Evolutionary conservation across 2,113 vertebrate genomes (phyloP).

Genomic region (Odobenus rosmarus): DNA sequence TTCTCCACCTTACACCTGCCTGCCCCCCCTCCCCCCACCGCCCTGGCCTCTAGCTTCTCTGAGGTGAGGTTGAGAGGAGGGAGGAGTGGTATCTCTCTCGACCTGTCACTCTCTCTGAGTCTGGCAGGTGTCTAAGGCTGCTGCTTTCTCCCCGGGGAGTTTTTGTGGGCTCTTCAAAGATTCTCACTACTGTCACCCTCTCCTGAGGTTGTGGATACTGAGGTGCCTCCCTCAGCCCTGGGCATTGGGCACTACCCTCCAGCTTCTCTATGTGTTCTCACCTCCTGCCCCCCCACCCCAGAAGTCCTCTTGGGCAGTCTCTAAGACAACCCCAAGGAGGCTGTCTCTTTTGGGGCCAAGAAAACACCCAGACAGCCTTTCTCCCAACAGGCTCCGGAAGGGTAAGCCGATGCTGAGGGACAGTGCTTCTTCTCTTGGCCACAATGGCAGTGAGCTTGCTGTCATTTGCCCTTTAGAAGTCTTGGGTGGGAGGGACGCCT

Average conservation of each 20-base stretch:
- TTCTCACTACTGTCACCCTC: neutral
- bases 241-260: neutral
- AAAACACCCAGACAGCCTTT: neutral
- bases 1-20: slow-evolving; percentile 17
- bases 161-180: neutral
- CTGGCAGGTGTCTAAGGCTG: neutral
- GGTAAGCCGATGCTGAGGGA: neutral
- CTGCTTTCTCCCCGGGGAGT: neutral
- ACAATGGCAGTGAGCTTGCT: neutral
- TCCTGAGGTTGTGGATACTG: too few species aligned
- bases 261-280: neutral
- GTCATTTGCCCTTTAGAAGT: neutral
- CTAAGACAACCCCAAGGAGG: neutral
- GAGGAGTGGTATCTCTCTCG: neutral
- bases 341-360: neutral
- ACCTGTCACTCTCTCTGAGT: neutral
- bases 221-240: neutral
- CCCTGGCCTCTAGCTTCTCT: neutral
- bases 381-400: neutral
- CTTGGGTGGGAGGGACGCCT: neutral
- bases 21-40: neutral
- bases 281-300: neutral
- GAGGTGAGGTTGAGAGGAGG: neutral
- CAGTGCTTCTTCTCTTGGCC: neutral
- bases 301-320: neutral